Base-by-base conservation (phyloP, 37 sponge, comb jelly and placozoan genomes). In the Bolinopsis microptera region DNA sequence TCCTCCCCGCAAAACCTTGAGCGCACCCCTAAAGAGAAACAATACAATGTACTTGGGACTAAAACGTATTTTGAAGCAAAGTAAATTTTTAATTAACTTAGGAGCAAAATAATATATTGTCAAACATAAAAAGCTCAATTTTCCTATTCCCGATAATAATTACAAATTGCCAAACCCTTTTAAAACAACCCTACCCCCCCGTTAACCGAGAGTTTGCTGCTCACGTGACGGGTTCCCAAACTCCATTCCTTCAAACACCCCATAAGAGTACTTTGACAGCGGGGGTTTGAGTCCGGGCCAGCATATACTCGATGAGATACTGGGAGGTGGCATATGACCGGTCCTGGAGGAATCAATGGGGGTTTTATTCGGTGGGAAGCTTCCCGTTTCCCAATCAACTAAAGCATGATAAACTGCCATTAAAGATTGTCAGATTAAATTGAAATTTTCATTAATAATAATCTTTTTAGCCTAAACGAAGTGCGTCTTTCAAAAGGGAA, bases 231-330 rank as follows among this genome's bases (percentile, higher is more conserved):
- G n/a, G 30, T 5, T 22, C 28, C 26, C 24, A 70, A 3, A 5
- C 28, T n/a, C 5, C 21, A 2, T 70, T 37, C 37, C 32, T 32
- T 37, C 16, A 80, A 36, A 2, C 36, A 16, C 82, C 16, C 82
- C 16, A 36, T 22, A 80, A 80, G 82, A 80, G 82, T 30, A 80
- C 82, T 80, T 80, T 33, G 82, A 80, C 82, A 80, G 82, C 32
- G n/a, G n/a, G 82, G 82, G 2, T 80, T 80, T 80, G 82, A 80
- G 37, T 80, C 82, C 1, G 82, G 35, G 32, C 74, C 16, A 70
- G 74, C 21, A 80, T 33, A 80, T 80, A 13, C 82, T 80, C 36
- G 82, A 80, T 33, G 38, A 80, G 82, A 80, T 80, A 33, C 82
- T 80, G 37, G 38, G 38, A 32, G 35, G 38, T 8, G 38, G 32